phyloP scores from a whole-genome alignment of 2,113 vertebrate species.

The Xiphias gladius region DNA sequence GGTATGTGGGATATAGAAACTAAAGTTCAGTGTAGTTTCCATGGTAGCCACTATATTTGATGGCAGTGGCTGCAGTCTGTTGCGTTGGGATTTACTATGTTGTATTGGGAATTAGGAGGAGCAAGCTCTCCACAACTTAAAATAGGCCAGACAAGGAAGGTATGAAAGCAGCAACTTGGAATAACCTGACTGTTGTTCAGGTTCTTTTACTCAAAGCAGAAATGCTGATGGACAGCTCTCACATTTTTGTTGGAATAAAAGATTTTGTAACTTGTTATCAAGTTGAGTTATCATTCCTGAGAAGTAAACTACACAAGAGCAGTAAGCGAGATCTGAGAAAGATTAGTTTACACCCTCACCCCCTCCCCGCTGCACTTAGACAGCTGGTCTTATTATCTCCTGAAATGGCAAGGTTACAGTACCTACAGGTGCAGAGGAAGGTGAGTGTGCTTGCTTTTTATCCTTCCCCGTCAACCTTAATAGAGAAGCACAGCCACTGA shows the following conservation, averaged over 20 bases:
- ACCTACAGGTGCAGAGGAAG: constrained; percentile 78
- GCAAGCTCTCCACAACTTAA: constrained; percentile 60
- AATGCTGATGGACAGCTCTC: constrained; percentile 69
- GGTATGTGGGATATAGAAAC: constrained; percentile 39
- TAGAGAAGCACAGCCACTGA: constrained; percentile 59
- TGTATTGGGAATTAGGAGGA: constrained; percentile 57
- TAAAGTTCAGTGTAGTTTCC: constrained; percentile 59
- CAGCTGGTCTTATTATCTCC: constrained; percentile 77
- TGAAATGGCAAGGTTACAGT: constrained; percentile 75
- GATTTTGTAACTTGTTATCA: constrained; percentile 65
- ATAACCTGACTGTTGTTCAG: constrained; percentile 51
- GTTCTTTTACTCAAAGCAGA: constrained; percentile 39
- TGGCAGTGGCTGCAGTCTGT: constrained; percentile 54
- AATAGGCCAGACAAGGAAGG: constrained; percentile 62
- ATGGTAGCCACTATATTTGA: constrained; percentile 64
- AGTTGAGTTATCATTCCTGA: constrained; percentile 67
- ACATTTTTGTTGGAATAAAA: constrained; percentile 67
- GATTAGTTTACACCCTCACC: constrained; percentile 26
- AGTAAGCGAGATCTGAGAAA: constrained; percentile 58
- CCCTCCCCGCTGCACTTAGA: constrained; percentile 47
- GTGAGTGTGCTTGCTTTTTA: constrained; percentile 70
- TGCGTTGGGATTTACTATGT: constrained; percentile 59
- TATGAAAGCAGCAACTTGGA: constrained; percentile 58
- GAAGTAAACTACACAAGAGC: constrained; percentile 66
- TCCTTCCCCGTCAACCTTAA: constrained; percentile 71